Conservation (phyloP, 2,113 vertebrate species). For the Cettia cetti region DNA sequence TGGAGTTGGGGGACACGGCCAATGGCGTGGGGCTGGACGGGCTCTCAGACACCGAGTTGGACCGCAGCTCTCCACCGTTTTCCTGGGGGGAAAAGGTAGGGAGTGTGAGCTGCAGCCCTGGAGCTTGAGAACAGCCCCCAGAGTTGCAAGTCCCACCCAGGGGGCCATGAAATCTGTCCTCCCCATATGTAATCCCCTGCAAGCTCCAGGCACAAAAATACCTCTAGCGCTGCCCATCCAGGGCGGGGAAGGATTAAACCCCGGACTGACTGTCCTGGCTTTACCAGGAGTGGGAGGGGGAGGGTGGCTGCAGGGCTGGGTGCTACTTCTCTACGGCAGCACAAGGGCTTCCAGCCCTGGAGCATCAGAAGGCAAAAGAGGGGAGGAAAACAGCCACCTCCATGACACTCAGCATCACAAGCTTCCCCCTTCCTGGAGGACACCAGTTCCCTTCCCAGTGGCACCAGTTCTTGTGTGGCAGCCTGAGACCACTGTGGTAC, state of each 20-base stretch:
- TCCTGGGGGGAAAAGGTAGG: conserved; percentile 40
- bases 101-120: background rate
- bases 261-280: background rate
- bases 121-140: background rate
- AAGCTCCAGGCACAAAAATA: conserved; percentile 19
- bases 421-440: background rate
- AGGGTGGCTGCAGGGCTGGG: background rate
- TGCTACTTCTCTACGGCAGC: background rate
- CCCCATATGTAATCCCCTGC: background rate
- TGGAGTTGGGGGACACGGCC: background rate
- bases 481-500: background rate
- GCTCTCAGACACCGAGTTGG: background rate
- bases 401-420: background rate
- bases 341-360: background rate
- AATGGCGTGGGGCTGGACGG: background rate
- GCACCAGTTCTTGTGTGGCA: background rate
- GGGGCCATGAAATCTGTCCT: background rate
- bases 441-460: background rate
- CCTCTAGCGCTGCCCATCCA: background rate
- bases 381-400: background rate
- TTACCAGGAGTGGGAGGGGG: background rate
- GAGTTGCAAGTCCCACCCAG: background rate
- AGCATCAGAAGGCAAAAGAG: background rate
- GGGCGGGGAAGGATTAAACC: conserved; percentile 27
- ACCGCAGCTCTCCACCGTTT: background rate